phyloP scores from a whole-genome alignment of 2,113 vertebrate genomes.

The Rattus norvegicus region DNA sequence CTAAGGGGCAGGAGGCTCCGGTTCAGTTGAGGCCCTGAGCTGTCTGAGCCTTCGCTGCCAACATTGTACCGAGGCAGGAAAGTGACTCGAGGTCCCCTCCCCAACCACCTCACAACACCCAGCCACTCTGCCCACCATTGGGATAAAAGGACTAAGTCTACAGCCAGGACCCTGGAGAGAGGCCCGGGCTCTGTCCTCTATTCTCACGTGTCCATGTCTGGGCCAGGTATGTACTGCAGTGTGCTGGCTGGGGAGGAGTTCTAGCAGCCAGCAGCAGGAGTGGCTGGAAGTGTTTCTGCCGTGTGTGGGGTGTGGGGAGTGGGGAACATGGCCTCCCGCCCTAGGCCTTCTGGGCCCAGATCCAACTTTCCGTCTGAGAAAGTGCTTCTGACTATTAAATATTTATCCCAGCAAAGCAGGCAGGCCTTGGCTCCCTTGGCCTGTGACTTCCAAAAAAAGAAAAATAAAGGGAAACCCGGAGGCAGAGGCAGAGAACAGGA shows the following conservation, averaged over 20 bases:
- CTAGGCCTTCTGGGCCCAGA: slow-evolving; percentile 45
- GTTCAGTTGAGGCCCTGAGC: fast-evolving
- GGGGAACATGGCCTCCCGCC: background rate
- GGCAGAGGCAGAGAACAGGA: background rate
- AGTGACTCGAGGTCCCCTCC: background rate
- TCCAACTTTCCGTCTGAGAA: slow-evolving; percentile 61
- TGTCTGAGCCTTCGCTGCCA: fast-evolving
- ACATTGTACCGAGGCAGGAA: background rate
- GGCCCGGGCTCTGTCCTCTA: fast-evolving
- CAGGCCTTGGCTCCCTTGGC: background rate
- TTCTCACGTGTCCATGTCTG: fast-evolving
- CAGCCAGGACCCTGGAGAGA: background rate
- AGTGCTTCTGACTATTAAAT: slow-evolving; percentile 63
- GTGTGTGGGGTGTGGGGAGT: background rate
- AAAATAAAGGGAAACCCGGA: background rate
- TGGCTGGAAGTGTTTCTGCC: background rate
- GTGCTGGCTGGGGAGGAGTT: no score
- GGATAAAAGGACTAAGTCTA: background rate
- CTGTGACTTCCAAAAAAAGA: slow-evolving; percentile 21
- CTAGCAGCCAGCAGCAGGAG: background rate
- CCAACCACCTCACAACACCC: background rate
- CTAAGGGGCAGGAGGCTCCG: background rate
- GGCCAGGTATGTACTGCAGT: background rate
- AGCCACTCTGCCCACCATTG: background rate
- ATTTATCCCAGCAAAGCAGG: slow-evolving; percentile 33